Conservation (phyloP, 2,888 invertebrate genomes). For the Drosophila macrospina region DNA sequence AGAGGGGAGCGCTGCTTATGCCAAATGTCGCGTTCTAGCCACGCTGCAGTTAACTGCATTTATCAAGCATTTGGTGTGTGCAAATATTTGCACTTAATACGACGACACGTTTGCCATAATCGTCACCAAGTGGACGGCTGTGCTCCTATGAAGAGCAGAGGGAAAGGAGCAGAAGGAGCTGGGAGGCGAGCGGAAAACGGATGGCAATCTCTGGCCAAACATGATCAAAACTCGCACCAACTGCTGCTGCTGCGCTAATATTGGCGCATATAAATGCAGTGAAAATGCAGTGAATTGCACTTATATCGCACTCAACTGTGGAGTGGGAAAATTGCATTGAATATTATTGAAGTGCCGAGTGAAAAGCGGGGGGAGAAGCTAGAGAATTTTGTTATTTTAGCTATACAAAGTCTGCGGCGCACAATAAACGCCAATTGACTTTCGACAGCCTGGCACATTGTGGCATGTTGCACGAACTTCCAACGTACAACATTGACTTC, state of each 20-base stretch:
- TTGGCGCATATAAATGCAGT: constrained; percentile 77
- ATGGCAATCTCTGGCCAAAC: constrained; percentile 70
- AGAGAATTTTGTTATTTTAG: constrained; percentile 75
- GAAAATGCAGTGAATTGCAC: constrained; percentile 69
- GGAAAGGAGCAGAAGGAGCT: neutral
- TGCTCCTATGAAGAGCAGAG: neutral
- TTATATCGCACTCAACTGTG: constrained; percentile 43
- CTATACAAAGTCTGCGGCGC: constrained; percentile 80
- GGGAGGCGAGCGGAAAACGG: constrained; percentile 1
- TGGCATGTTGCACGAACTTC: constrained; percentile 30
- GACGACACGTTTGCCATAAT: constrained; percentile 69
- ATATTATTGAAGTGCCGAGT: constrained; percentile 63
- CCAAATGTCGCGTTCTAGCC: constrained; percentile 49
- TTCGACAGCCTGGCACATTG: constrained; percentile 19
- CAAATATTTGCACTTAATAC: constrained; percentile 72
- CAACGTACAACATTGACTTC: constrained; percentile 18
- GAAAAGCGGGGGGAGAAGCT: constrained; percentile 21
- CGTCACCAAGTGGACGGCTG: constrained; percentile 51
- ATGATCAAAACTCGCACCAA: constrained; percentile 73
- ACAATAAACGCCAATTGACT: constrained; percentile 72
- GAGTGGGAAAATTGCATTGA: constrained; percentile 29
- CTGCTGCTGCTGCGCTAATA: constrained; percentile 66
- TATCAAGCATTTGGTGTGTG: constrained; percentile 79
- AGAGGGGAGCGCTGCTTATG: neutral
- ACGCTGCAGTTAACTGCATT: constrained; percentile 61